Base-by-base conservation (phyloP, 2,113 vertebrate genomes). In the Pyrgilauda ruficollis region DNA sequence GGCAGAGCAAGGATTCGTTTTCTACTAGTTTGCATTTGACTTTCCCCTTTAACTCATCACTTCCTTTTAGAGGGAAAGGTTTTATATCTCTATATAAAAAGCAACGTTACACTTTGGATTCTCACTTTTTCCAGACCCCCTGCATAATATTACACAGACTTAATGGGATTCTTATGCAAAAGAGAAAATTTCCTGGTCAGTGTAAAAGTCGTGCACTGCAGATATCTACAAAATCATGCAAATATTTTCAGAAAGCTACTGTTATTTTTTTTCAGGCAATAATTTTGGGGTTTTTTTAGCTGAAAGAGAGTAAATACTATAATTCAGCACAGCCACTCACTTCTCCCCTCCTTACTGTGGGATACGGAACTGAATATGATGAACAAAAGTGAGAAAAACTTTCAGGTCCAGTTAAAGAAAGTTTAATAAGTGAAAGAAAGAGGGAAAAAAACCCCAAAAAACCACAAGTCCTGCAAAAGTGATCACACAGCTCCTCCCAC, bases 221-320 rank as follows among this genome's bases (percentile, higher is more conserved):
- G 49, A 75, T 27, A 49, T 24, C 18, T 10, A 81, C 22, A 81
- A 59, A 78, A 75, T 46, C 2, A 2, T 39, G 28, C 12, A 58
- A 56, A 76, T 76, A 44, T 50, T 95, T 87, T 85, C 46, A 55
- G 37, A 79, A 69, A 72, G 4, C 7, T n/a, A 75, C 26, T 37
- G 50, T 55, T 89, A 63, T 44, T 85, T 92, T 11, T 11, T 91
- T 67, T 56, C 39, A 67, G 44, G 28, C 31, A 70, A 67, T n/a
- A 72, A 30, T 76, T 80, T 70, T 13, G 58, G 18, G 10, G 16
- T 66, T 35, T 43, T 90, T 95, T 73, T 15, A 75, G 27, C 58
- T 87, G 80, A 95, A 83, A 78, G 76, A 61, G 27, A 64, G 68
- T 73, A 89, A 86, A 77, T 59, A 84, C 11, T 84, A 7, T 82